Conservation (phyloP, 2,888 invertebrate species). For the Scaeva pyrastri region DNA sequence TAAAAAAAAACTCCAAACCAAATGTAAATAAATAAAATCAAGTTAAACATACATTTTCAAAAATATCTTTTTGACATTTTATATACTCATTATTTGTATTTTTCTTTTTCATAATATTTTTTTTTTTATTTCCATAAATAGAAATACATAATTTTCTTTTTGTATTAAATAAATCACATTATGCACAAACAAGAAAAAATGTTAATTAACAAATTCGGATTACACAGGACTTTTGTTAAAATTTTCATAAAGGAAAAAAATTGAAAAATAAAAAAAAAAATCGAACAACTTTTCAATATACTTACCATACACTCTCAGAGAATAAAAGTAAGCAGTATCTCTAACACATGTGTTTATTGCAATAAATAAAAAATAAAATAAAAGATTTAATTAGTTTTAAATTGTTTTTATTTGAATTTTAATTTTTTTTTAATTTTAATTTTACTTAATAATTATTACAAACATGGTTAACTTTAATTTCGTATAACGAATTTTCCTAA, state of each 20-base stretch:
- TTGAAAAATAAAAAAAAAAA: constrained; percentile 30
- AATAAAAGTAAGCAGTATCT: constrained; percentile 28
- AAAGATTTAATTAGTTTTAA: constrained; percentile 66
- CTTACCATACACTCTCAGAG: constrained; percentile 47
- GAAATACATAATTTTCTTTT: background rate
- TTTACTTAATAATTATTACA: constrained; percentile 19
- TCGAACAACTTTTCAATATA: constrained; percentile 34
- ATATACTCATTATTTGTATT: constrained; percentile 15
- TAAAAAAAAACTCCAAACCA: constrained; percentile 1
- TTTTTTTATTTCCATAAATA: background rate
- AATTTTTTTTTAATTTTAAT: constrained; percentile 54
- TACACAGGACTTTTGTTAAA: constrained; percentile 79
- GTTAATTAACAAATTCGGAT: constrained; percentile 78
- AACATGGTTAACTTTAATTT: constrained; percentile 71
- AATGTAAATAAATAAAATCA: constrained; percentile 35
- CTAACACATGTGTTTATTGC: constrained; percentile 58
- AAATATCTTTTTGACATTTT: background rate
- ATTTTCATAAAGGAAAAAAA: constrained; percentile 41
- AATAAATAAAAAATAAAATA: constrained; percentile 50
- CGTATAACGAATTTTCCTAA: constrained; percentile 74
- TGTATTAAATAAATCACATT: constrained; percentile 44
- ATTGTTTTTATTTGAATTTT: constrained; percentile 76
- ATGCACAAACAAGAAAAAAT: constrained; percentile 50
- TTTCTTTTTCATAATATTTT: background rate
- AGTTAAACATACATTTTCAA: background rate